phyloP scores from a whole-genome alignment of 1,140 invertebrate genomes.

The Brachionus plicatilis region DNA sequence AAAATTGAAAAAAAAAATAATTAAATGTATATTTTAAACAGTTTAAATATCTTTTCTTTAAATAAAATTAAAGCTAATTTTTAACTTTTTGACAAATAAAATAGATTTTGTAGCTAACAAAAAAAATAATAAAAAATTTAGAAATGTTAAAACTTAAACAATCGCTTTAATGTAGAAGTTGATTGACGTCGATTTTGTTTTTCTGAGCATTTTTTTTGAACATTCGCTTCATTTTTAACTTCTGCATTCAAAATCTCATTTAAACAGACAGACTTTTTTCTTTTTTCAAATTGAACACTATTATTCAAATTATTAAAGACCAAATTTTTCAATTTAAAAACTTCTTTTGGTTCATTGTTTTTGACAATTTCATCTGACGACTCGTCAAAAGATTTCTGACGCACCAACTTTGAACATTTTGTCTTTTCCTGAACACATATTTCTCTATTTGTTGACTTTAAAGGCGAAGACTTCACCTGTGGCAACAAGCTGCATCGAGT shows the following conservation, averaged over 20 bases:
- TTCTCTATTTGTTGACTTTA: not conserved
- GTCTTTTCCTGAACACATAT: not conserved
- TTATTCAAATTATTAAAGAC: not conserved
- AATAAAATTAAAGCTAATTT: no score
- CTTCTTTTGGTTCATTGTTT: not conserved
- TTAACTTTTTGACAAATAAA: not conserved
- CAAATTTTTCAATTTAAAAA: not conserved
- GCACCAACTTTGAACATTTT: not conserved
- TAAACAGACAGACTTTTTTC: not conserved
- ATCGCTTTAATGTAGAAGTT: conserved; percentile 14
- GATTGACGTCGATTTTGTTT: not conserved
- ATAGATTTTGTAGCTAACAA: not conserved
- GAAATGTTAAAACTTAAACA: not conserved
- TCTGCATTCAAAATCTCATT: not conserved
- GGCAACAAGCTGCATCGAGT: not conserved
- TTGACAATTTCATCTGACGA: not conserved
- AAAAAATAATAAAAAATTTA: not conserved
- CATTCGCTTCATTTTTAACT: not conserved
- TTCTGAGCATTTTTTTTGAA: not conserved
- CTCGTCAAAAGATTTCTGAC: conserved; percentile 38
- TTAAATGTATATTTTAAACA: no score
- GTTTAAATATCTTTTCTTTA: no score
- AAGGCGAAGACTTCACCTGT: not conserved
- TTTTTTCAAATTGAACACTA: not conserved
- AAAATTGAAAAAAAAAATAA: no score